Percentiles rank a stretch among this genome's conserved stretches.
These are phyloP conservation scores for Seison nebaliae DNA, from an alignment of 1,140 invertebrate species.

Conservation along the genomic window DNA sequence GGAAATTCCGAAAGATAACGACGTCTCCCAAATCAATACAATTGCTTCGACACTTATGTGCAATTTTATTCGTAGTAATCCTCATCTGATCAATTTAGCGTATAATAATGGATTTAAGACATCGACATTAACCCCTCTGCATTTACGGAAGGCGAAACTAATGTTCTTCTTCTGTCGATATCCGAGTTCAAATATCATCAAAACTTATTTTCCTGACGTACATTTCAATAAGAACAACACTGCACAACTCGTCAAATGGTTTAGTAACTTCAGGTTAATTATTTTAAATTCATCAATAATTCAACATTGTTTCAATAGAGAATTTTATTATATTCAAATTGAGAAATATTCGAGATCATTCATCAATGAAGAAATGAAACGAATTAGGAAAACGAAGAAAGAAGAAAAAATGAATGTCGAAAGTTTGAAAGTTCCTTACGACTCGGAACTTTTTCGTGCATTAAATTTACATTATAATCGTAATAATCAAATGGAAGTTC, in stretches of 20 bases:
- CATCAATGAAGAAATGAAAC: conserved; percentile 71
- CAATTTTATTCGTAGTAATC: too few relatives aligned
- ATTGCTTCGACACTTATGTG: too few relatives aligned
- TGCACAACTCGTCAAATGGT: conserved; percentile 99
- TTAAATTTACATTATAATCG: conserved; percentile 97
- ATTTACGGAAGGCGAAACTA: conserved; percentile 93
- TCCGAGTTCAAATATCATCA: conserved; percentile 82
- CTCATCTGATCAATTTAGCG: too few relatives aligned
- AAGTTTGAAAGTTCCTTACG: conserved; percentile 64
- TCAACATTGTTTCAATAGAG: conserved; percentile 38
- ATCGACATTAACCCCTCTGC: conserved; percentile 67
- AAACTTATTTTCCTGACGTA: conserved; percentile 99
- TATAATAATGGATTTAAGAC: too few relatives aligned
- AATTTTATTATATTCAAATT: conserved; percentile 99
- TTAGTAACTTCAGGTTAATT: conserved; percentile 82
- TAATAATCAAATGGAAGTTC: conserved; percentile 98
- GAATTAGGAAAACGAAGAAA: too few relatives aligned
- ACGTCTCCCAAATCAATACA: too few relatives aligned
- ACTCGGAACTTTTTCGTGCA: conserved; percentile 85
- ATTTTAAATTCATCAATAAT: conserved; percentile 5
- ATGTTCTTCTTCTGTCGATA: conserved; percentile 99
- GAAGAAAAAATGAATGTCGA: too few relatives aligned
- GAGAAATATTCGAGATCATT: conserved; percentile 96
- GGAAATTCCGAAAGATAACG: too few relatives aligned
- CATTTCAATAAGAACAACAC: conserved; percentile 99